Base-by-base conservation (phyloP, 2,113 vertebrate species). In the Leuciscus idus region DNA sequence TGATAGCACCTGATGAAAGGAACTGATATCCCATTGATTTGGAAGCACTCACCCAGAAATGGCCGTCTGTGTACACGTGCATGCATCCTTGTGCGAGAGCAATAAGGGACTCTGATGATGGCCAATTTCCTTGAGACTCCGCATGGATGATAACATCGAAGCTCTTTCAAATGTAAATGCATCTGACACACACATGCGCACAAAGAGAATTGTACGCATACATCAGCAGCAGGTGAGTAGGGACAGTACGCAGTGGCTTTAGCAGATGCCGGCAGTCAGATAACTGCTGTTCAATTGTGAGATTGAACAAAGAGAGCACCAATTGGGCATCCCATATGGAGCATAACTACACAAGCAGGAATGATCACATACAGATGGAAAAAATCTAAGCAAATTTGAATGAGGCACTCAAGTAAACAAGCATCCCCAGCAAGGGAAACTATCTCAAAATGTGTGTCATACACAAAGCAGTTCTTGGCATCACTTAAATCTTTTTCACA, bases 151-250 rank as follows among this genome's bases (percentile, higher is more conserved):
- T 55, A 82, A 86, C 74, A 76, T 84, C 30, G 43, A 52, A 21
- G 21, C 33, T 77, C 57, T 88, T 84, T 88, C 55, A 88, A 83
- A 87, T 84, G 81, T 87, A 79, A 87, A 80, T 87, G 76, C 15
- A 68, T 83, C 5, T 21, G 50, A 79, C 80, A 73, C 23, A 61
- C 78, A 39, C 80, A 52, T 23, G 55, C 52, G 73, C 87, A 81
- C 84, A 85, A 30, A 76, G 21, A 55, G 30, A 59, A 39, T 52
- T 21, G 19, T 5, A 72, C 21, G 26, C 52, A 75, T 52, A 74
- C 81, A 83, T 68, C 46, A 68, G 43, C 21, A 46, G 64, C 77
- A 81, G 87, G 73, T 83, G 72, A 87, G 36, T 59, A 74, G 26
- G 55, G 78, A 33, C 68, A 50, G 78, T 74, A 86, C 75, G 28